Percentiles rank a stretch among this genome's conserved stretches.
Conservation (phyloP, 2,797 vertebrate species). For the Onychomys arenicola region DNA sequence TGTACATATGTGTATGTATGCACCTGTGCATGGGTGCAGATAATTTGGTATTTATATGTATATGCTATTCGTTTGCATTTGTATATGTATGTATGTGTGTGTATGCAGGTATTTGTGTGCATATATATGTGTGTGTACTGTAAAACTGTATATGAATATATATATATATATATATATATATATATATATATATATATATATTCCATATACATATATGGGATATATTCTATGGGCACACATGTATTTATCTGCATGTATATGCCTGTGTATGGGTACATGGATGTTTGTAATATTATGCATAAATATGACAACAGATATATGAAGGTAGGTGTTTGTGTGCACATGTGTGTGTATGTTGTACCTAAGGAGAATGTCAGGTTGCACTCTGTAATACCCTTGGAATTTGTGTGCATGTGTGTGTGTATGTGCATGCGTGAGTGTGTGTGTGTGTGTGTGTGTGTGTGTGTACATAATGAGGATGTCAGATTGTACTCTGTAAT, state of each 20-base stretch:
- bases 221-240: rapidly evolving
- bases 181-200: too few relatives aligned
- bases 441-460: too few relatives aligned
- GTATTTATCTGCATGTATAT: background rate
- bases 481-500: background rate
- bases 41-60: background rate
- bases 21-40: background rate
- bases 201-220: background rate
- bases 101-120: background rate
- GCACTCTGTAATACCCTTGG: too few relatives aligned
- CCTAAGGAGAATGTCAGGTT: too few relatives aligned
- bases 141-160: background rate
- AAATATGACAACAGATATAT: background rate
- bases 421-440: too few relatives aligned
- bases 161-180: too few relatives aligned
- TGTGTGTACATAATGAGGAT: background rate
- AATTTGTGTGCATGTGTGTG: background rate
- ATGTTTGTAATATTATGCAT: background rate
- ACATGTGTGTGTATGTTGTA: too few relatives aligned
- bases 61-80: background rate
- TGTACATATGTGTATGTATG: background rate
- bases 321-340: background rate
- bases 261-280: background rate
- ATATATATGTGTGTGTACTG: background rate
- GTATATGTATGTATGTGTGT: background rate